Evolutionary conservation across 2,888 invertebrate species (phyloP), one percentile per base, ranked within the genome.

Genomic region (Periphyllus acericola): DNA sequence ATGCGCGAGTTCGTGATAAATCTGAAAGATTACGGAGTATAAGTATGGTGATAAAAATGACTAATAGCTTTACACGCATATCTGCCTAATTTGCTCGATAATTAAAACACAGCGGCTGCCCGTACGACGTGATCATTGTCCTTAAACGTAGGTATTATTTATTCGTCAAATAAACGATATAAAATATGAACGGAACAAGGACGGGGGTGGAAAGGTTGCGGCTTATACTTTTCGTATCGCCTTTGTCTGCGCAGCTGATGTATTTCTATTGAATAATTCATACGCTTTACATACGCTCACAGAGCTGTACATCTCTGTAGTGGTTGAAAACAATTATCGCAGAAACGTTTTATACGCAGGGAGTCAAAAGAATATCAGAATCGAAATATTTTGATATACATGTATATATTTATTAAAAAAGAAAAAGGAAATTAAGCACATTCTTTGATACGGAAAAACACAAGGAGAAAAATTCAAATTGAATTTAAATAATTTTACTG

Each of bases 231-330:
- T 82, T 72, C n/a, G 60, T n/a, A n/a, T 80, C 9, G 82, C 72
- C 81, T 81, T 81, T 68, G 68, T 82, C 71, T 52, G 72, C 32
- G 36, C 29, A 5, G n/a, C n/a, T n/a, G 25, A 76, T 25, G 66
- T 66, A 76, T 76, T 84, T 68, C 46, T 76, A 46, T 76, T 84
- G 84, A 84, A 84, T 84, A 76, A 84, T 84, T 84, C 84, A 84
- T 84, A 34, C 80, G 68, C 34, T 36, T 72, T 82, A 46, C 52
- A 14, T 52, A 17, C 25, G 5, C 29, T 81, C 80, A 81, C 80
- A 83, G 72, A 52, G 72, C 72, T 76, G n/a, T n/a, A 84, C 66
- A 40, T 76, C 84, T 32, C 76, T 71, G 82, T 32, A 52, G 52
- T 32, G 71, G 40, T 40, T 36, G 66, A 40, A 40, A 40, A 40